Evolutionary conservation across 2,888 invertebrate genomes (phyloP), one percentile per base, ranked within the genome.

Genomic region (Tetragonisca angustula): DNA sequence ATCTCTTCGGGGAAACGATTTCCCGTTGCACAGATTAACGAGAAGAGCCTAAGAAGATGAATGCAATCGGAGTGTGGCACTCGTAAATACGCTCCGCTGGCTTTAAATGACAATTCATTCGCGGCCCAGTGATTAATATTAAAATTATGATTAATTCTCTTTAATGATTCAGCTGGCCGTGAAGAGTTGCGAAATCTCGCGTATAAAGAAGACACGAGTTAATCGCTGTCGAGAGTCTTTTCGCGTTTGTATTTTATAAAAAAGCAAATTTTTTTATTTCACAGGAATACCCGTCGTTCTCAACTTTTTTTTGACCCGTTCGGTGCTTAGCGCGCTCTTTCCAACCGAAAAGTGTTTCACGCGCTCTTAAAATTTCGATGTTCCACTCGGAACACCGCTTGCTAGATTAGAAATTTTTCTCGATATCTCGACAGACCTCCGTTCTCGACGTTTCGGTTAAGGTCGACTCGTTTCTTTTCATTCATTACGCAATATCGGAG

Each of bases 1-100:
- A 76, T 76, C 71, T n/a, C 56, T 81, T 84, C 85, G 61, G 6
- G 52, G 84, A 81, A 84, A 21, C 72, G 62, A 56, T 59, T 65
- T 54, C 54, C 49, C 68, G 36, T 24, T 32, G 32, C 5, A 27
- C 15, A 67, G 84, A 84, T 84, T 81, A 84, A 73, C 74, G 19
- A 49, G 84, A 84, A 79, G 50, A 49, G 72, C 15, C 52, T 52
- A 64, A 43, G 74, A 64, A 43, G 74, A 73, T 64, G 27, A 67
- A 56, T 27, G 72, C 76, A 75, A 81, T 68, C 69, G 80, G 62
- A 62, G 36, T 17, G 36, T 19, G 21, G 4, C 52, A 67, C 36
- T 64, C 32, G 17, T 24, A 19, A 62, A 76, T 74, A 36, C 43
- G 32, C 49, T 32, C 6, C 27, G 24, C 15, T n/a, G 74, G 32